Conservation (phyloP, 2,888 invertebrate genomes). For the Stenoptilia bipunctidactyla region DNA sequence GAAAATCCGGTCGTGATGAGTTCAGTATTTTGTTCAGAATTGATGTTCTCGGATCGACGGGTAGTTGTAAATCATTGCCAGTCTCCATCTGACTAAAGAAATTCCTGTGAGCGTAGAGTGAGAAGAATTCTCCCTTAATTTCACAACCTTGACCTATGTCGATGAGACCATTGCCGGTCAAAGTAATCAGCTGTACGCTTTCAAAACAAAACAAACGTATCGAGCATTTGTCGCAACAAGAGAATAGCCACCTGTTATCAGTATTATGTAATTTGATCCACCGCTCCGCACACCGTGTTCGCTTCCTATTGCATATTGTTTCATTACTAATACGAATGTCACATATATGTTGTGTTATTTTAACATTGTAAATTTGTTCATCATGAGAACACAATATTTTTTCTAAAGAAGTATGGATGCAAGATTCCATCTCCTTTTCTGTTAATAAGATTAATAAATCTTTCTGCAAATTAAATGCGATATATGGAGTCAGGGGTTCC, state of each 20-base stretch:
- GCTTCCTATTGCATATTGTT: background rate
- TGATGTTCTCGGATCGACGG: background rate
- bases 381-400: conserved; percentile 1
- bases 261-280: background rate
- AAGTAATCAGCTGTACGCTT: background rate
- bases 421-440: background rate
- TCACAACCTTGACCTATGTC: conserved; percentile 1
- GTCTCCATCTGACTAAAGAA: background rate
- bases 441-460: background rate
- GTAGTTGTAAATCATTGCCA: background rate
- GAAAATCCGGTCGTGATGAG: background rate
- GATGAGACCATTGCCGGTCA: background rate
- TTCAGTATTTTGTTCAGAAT: background rate
- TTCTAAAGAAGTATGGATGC: background rate
- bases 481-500: background rate
- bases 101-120: background rate
- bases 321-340: background rate
- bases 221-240: background rate
- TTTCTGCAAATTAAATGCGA: background rate
- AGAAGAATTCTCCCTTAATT: background rate
- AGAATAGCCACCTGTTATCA: background rate
- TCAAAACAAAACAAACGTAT: background rate
- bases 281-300: background rate
- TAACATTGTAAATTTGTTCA: background rate
- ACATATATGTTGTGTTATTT: background rate